phyloP scores from a whole-genome alignment of 2,113 vertebrate species.

The Craseonycteris thonglongyai region DNA sequence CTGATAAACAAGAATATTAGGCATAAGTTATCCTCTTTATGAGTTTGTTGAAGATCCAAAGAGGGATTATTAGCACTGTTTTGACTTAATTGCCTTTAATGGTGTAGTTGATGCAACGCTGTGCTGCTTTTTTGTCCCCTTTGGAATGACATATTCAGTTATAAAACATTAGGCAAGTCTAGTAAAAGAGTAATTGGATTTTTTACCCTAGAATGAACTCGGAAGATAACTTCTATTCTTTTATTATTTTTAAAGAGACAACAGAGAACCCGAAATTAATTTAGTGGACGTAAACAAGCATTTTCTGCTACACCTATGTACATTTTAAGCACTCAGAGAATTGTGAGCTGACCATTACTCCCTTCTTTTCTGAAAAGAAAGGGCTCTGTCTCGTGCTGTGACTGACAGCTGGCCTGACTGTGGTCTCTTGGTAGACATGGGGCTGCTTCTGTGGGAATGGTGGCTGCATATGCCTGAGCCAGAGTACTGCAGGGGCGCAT shows the following conservation, averaged over 20 bases:
- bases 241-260: background rate
- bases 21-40: background rate
- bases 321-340: background rate
- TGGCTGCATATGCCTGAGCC: background rate
- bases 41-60: background rate
- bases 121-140: slow-evolving; percentile 27
- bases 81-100: background rate
- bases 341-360: fast-evolving
- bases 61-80: background rate
- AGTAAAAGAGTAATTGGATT: background rate
- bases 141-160: background rate
- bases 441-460: background rate
- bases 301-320: background rate
- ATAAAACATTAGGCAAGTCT: slow-evolving; percentile 26
- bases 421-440: background rate
- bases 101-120: slow-evolving; percentile 40
- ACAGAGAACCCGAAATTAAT: background rate
- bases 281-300: background rate
- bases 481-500: slow-evolving; percentile 1
- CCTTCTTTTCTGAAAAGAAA: slow-evolving; percentile 31
- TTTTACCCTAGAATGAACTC: background rate
- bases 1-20: background rate
- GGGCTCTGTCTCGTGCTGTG: background rate
- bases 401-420: background rate
- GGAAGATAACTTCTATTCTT: background rate